Conservation (phyloP, 2,797 vertebrate species). For the Karalla daura region DNA sequence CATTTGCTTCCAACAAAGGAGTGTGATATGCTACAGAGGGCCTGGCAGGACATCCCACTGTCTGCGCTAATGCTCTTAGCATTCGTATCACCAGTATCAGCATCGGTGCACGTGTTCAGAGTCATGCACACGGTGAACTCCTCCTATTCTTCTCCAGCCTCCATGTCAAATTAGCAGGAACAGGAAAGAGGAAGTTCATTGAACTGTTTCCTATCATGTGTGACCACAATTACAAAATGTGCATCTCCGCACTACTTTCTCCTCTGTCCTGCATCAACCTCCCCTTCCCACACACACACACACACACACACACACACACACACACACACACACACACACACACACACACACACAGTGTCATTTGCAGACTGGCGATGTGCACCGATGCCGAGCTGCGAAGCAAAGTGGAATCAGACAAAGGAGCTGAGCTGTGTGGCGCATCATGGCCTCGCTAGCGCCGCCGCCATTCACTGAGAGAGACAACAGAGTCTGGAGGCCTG, state of each 20-base stretch:
- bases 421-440: background rate
- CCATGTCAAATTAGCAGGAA: slow-evolving; percentile 22
- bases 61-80: background rate
- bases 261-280: background rate
- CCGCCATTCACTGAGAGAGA: slow-evolving; percentile 3
- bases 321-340: background rate
- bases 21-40: too few relatives aligned
- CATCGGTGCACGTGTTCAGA: background rate
- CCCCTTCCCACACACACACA: background rate
- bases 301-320: slow-evolving; percentile 1
- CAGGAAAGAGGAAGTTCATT: slow-evolving; percentile 46
- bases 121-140: background rate
- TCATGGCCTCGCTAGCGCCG: background rate
- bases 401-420: slow-evolving; percentile 27
- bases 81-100: background rate
- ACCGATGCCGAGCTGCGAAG: slow-evolving; percentile 23
- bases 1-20: too few relatives aligned
- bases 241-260: background rate
- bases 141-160: slow-evolving; percentile 28
- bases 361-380: slow-evolving; percentile 19
- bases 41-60: too few relatives aligned
- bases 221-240: slow-evolving; percentile 37
- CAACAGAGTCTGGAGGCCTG: slow-evolving; percentile 17
- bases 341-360: background rate
- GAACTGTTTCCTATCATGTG: slow-evolving; percentile 38